Percentiles rank a stretch among this genome's conserved stretches.
phyloP scores from a whole-genome alignment of 2,113 vertebrate species.

The Zeus faber region DNA sequence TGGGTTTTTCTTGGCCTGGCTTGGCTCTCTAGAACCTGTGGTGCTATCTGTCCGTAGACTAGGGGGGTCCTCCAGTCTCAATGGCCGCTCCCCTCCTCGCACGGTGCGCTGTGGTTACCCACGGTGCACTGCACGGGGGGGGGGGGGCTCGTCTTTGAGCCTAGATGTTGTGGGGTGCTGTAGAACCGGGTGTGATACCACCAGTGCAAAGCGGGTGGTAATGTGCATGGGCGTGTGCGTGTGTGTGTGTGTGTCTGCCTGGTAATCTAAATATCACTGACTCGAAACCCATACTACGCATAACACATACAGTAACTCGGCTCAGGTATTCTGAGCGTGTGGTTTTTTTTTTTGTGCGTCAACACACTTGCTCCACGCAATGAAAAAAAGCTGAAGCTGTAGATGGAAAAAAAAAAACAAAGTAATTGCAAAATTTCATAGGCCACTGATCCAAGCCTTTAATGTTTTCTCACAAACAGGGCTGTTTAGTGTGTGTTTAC shows the following conservation, averaged over 20 bases:
- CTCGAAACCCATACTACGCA: no score
- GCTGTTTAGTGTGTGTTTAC: slow-evolving; percentile 37
- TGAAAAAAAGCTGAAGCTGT: slow-evolving; percentile 58
- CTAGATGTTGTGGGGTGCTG: slow-evolving; percentile 49
- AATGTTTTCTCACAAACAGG: slow-evolving; percentile 55
- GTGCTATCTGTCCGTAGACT: slow-evolving; percentile 67
- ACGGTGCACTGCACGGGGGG: slow-evolving; percentile 42
- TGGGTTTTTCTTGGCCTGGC: slow-evolving; percentile 69
- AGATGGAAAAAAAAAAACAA: no score
- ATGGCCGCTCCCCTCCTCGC: slow-evolving; percentile 45
- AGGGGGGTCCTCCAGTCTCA: slow-evolving; percentile 57
- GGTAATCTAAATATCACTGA: no score
- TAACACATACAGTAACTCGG: slow-evolving; percentile 24
- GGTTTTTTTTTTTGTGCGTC: slow-evolving; percentile 29
- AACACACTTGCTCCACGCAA: slow-evolving; percentile 47
- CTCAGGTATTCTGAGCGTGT: slow-evolving; percentile 54
- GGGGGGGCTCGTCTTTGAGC: slow-evolving; percentile 61
- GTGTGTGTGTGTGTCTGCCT: slow-evolving; percentile 46
- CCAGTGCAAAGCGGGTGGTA: slow-evolving; percentile 58
- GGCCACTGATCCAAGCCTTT: slow-evolving; percentile 58
- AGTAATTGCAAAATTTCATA: slow-evolving; percentile 69
- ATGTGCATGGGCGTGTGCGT: slow-evolving; percentile 55
- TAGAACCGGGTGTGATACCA: slow-evolving; percentile 61
- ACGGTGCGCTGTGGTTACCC: slow-evolving; percentile 38
- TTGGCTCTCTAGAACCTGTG: slow-evolving; percentile 73